Base-by-base conservation (phyloP, 2,888 invertebrate species). In the Leucophenga montana region DNA sequence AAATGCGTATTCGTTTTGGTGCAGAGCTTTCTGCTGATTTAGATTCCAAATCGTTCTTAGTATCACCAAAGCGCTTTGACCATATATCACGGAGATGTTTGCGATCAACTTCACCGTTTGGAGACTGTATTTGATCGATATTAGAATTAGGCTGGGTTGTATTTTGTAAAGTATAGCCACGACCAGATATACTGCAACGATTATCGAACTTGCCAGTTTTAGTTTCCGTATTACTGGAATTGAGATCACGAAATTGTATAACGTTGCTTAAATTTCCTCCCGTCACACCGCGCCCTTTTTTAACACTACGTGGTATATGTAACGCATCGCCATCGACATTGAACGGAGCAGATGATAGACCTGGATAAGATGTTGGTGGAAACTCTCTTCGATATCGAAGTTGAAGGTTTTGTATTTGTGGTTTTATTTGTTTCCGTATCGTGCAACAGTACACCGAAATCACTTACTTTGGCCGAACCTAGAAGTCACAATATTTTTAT, bases 21-120 rank as follows among this genome's bases (percentile, higher is more conserved):
- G 14, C 11, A 11, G 56, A n/a, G 14, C 27, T 20, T 13, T 61
- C 22, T 20, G 22, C 11, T 44, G 11, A 16, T 22, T 20, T 44
- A 22, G 18, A 27, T 11, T 67, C 11, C 11, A 13, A 9, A 27
- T 13, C 11, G 6, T 27, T 20, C 39, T 61, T 61, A 11, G 22
- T 16, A 8, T 50, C 67, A 1, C 48, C 75, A 68, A 85, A 88
- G 16, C 85, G 83, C 27, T 85, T 84, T 0, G 83, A 71, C 85
- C 88, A 86, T 5, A 85, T 33, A 3, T 85, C 77, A 13, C 89
- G 86, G 18, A 88, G 69, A 70, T 85, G 80, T 16, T 79, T 72
- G 2, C 76, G 79, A 72, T 84, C 79, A 1, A 80, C 80, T 33
- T 67, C 59, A 46, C 57, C 59, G 9, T 71, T 53, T 1, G 70